These are phyloP conservation scores for Chymomyza fuscimana DNA, from an alignment of 2,888 invertebrate genomes.

Conservation along the genomic window DNA sequence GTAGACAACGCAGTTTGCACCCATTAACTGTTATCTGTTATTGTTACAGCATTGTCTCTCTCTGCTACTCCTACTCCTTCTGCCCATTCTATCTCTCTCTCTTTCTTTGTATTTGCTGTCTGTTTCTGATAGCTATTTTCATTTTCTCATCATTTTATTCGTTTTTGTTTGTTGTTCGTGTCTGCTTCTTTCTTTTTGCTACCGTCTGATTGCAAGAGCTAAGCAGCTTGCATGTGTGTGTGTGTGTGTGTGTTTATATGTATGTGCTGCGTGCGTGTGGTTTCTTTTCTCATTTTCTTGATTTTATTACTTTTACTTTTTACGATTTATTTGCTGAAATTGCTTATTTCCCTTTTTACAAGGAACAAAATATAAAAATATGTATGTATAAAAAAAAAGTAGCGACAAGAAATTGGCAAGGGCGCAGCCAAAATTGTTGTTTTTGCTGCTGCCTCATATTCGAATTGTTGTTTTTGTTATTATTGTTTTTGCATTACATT, in stretches of 20 bases:
- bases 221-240: conserved; percentile 22
- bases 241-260: conserved; percentile 31
- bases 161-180: conserved; percentile 14
- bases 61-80: background rate
- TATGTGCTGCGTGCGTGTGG: conserved; percentile 32
- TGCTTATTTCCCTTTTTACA: conserved; percentile 65
- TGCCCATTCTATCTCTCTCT: background rate
- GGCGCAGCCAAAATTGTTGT: conserved; percentile 20
- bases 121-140: conserved; percentile 52
- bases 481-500: conserved; percentile 33
- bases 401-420: conserved; percentile 51
- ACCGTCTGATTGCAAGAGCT: background rate
- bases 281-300: conserved; percentile 66
- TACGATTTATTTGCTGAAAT: conserved; percentile 73
- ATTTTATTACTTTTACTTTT: conserved; percentile 74
- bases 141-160: conserved; percentile 46
- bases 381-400: conserved; percentile 10
- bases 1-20: conserved; percentile 30
- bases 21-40: conserved; percentile 54
- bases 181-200: background rate
- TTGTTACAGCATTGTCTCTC: conserved; percentile 25
- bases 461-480: conserved; percentile 13
- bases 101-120: conserved; percentile 38
- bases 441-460: conserved; percentile 5
- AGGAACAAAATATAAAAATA: conserved; percentile 1